Evolutionary conservation across 2,797 vertebrate genomes (phyloP).

Genomic region (Tangara arthus): DNA sequence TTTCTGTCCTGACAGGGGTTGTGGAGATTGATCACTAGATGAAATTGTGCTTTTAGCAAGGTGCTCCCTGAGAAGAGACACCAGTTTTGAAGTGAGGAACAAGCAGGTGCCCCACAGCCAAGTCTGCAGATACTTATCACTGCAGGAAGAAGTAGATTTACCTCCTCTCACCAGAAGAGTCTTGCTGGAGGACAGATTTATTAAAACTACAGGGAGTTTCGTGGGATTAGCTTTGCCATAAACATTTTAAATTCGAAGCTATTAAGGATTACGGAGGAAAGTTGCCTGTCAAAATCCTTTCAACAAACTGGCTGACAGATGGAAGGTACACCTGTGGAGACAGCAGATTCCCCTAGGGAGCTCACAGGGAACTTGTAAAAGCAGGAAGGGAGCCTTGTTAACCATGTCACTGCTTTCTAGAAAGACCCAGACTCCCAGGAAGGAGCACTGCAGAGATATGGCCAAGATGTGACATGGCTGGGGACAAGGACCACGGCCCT

Average conservation of each 20-base stretch:
- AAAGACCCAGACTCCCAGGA: neutral
- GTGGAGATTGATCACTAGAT: neutral
- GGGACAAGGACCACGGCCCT: neutral
- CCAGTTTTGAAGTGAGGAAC: neutral
- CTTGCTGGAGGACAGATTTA: slow-evolving; percentile 5
- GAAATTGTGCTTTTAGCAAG: neutral
- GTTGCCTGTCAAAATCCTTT: slow-evolving; percentile 41
- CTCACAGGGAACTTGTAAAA: neutral
- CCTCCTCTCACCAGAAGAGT: neutral
- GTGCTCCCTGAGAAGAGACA: neutral
- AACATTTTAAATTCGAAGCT: slow-evolving; percentile 23
- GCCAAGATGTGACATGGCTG: neutral
- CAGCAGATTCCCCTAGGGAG: neutral
- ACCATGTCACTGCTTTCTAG: neutral
- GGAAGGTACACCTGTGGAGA: slow-evolving; percentile 15
- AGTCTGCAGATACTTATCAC: neutral
- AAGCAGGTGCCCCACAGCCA: neutral
- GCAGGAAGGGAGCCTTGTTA: neutral
- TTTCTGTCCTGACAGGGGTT: neutral
- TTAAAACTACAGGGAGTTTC: slow-evolving; percentile 31
- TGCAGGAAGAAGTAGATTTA: neutral
- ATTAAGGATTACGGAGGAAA: slow-evolving; percentile 12
- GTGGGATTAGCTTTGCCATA: slow-evolving; percentile 34
- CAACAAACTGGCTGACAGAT: slow-evolving; percentile 18
- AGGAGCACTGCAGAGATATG: neutral